Evolutionary conservation across 2,888 invertebrate species (phyloP), one percentile per base, ranked within the genome.

Genomic region (Podotricha telesiphe): DNA sequence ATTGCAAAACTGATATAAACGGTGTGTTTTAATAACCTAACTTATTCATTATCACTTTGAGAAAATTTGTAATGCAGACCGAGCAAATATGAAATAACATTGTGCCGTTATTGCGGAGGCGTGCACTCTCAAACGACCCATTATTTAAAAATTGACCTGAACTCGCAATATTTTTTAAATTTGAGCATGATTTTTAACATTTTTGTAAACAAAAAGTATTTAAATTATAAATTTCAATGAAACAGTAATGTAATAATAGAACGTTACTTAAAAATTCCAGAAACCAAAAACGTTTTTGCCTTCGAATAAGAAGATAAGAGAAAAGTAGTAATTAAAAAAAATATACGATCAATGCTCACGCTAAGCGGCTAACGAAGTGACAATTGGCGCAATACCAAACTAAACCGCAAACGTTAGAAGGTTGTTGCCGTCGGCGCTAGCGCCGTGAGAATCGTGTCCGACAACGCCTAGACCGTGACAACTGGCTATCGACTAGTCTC

Each of bases 381-480:
- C 61, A 65, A 69, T 68, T 71, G 20, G 70, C 58, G 45, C 37
- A 63, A 62, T 67, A 62, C 34, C 17, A 34, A 61, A 48, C 4
- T 62, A 71, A 72, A 76, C 74, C 73, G 72, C 76, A 74, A 69
- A 28, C 53, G 47, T 56, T 68, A 66, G 40, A 62, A 73, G 72
- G 70, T 75, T 74, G 75, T 74, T 74, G 69, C 73, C 72, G 74
- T 62, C 69, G 69, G 70, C 71, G 74, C 73, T 79, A 80, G 79
- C 82, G 79, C 78, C 82, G 78, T 76, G 78, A 74, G 78, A 78
- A 78, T 68, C 78, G 82, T 84, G 78, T 66, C 70, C 68, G 78
- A 76, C 80, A 82, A 78, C 82, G 80, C 79, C 76, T 84, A 82
- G 82, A 79, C 81, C 88, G 85, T 88, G 86, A 88, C 86, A 76